Conservation (phyloP, 2,888 invertebrate species). For the Malthinus flaveolus region DNA sequence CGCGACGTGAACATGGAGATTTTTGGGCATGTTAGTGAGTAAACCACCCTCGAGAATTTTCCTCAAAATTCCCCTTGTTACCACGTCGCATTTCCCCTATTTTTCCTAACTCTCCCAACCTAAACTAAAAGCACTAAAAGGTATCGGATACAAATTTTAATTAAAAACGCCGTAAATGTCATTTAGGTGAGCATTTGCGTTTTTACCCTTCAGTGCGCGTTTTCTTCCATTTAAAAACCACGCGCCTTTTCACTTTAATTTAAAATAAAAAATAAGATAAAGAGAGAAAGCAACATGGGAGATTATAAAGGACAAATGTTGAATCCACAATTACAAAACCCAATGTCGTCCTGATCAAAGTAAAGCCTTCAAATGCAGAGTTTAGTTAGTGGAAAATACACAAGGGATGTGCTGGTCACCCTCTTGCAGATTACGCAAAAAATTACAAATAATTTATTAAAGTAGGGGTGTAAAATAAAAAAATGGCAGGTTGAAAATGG, state of each 20-base stretch:
- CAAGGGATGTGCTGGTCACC: conserved; percentile 32
- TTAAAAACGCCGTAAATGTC: background rate
- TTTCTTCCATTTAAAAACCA: too few species aligned
- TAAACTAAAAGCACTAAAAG: background rate
- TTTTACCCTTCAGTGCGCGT: too few species aligned
- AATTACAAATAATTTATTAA: conserved; percentile 26
- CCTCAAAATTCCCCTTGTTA: too few species aligned
- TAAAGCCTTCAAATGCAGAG: conserved; percentile 30
- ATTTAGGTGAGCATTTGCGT: too few species aligned
- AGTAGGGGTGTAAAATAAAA: conserved; percentile 19
- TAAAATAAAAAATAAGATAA: background rate
- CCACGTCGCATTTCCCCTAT: too few species aligned
- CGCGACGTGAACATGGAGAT: too few species aligned
- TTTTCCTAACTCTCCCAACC: too few species aligned
- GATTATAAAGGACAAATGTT: conserved; percentile 19
- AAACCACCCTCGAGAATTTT: too few species aligned
- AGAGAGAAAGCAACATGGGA: conserved; percentile 4
- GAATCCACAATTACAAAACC: conserved; percentile 27
- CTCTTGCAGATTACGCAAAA: conserved; percentile 30
- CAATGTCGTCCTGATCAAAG: conserved; percentile 36
- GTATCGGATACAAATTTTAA: background rate
- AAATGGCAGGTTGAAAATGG: conserved; percentile 13
- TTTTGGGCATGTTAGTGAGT: too few species aligned
- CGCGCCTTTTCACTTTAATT: conserved; percentile 2
- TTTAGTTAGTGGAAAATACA: conserved; percentile 26